A percentile compares a stretch with the other conserved stretches of the same genome.
Conservation (phyloP, 2,113 vertebrate genomes). For the human (Homo sapiens) region GRCh38 chr5:94632001-94632500, state of each 20-base stretch:
- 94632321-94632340: background rate
- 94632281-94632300: background rate
- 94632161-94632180: background rate
- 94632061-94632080: too few species aligned
- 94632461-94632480: background rate
- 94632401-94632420: background rate
- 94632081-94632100: too few species aligned
- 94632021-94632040: too few species aligned
- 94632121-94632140: background rate
- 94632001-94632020: too few species aligned
- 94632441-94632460: background rate
- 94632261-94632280: background rate
- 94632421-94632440: background rate
- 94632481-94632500: background rate
- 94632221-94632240: background rate
- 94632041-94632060: too few species aligned
- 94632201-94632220: background rate
- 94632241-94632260: background rate
- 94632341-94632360: background rate
- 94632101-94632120: background rate
- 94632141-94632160: background rate
- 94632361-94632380: background rate
- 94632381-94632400: constrained; percentile 16
- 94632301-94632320: background rate
- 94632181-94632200: background rate